Base-by-base conservation (phyloP, 2,888 invertebrate species). In the Pyrochroa serraticornis region DNA sequence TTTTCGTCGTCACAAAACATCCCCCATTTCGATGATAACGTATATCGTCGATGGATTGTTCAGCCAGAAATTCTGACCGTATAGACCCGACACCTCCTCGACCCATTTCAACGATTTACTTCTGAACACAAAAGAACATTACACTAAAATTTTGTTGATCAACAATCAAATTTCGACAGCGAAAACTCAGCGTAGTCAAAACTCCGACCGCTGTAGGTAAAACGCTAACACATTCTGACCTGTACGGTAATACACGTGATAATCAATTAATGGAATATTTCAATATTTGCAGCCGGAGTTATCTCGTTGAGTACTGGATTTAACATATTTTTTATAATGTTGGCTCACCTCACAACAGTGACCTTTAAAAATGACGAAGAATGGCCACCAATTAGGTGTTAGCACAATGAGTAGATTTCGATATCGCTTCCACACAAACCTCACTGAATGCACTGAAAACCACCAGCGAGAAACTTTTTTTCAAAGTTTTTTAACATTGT, bases 1-100 rank as follows among this genome's bases (percentile, higher is more conserved):
- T 86, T 55, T 83, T 83, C 36, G 85, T 83, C 3, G 82, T 79
- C 13, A 88, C 80, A 70, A 86, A 87, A 65, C 86, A 81, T 34
- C 88, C 88, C 7, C 86, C 86, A 59, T 80, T 82, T 63, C 85
- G 79, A 59, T 82, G 82, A 71, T 85, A 86, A 43, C 84, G 82
- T 39, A 85, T 83, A 56, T 83, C 82, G 62, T 82, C 83, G 6
- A 77, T 75, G 31, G 83, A 82, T 66, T 85, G 85, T 64, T 83
- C 85, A 0, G 85, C 82, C 62, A 85, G 75, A 71, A 87, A 87
- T 74, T 87, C 85, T 62, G 84, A 83, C 59, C 86, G 81, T 69
- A 83, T 85, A 36, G 74, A 71, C 36, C 73, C 77, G 38, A 72
- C 70, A 34, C 70, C 71, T 61, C 69, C 46, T 60, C 58, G n/a